Evolutionary conservation across 2,113 vertebrate species (phyloP), one percentile per base, ranked within the genome.

Genomic region (Procavia capensis): DNA sequence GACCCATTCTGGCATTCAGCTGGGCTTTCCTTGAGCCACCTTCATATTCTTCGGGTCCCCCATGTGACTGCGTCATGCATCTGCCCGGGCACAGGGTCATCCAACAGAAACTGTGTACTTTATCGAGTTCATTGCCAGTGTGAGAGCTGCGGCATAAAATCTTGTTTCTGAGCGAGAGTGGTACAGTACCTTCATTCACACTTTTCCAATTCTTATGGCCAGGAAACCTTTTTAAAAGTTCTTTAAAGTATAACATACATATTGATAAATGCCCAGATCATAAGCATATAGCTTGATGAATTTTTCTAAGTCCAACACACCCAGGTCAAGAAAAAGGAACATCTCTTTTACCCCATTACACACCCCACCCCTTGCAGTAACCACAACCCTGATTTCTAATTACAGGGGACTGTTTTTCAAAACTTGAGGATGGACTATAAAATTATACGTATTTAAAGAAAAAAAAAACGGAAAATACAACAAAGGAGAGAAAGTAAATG

Each of bases 281-380:
- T 63, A 70, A 63, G 54, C 19, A 31, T 16, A 68, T 74, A 92
- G 20, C 36, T 85, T 61, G 10, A 17, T 82, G 75, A 70, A 94
- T 81, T 88, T 95, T 91, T 85, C 68, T 76, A 54, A 89, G 78
- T 25, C 61, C 59, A 79, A 64, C 19, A 75, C 19, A 82, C 34
- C 54, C 36, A 63, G 45, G 66, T 85, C 6, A 63, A 63, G 83
- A 31, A 72, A 34, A 92, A 84, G 79, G 79, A 90, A 36, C 5
- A 34, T 47, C 11, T 9, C 24, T 90, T 31, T 16, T 41, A 27
- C 34, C 14, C 14, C 43, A 13, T 20, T 4, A 34, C 19, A 29
- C 19, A 20, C 39, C 10, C 50, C 41, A 45, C 4, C 50, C n/a
- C 34, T 13, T n/a, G n/a, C n/a, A 75, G 17, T 63, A 72, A 79